Evolutionary conservation across 92 coral and sea anemone species (phyloP), one percentile per base, ranked within the genome.

Genomic region (Epizoanthus scotinus): DNA sequence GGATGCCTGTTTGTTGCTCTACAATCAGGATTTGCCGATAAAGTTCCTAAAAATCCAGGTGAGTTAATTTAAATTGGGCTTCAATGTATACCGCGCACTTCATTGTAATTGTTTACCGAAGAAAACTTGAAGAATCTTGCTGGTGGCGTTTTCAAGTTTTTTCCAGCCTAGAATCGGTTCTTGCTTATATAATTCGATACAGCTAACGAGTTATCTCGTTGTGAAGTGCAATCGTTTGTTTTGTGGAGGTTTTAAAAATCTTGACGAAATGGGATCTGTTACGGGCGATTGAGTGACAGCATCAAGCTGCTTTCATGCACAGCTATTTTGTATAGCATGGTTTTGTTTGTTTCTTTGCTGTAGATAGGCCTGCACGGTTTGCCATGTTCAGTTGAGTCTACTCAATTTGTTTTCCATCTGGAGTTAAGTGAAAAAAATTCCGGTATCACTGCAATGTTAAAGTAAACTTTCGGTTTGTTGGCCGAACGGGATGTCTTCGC

Each of bases 1-100:
- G 67, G 47, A 59, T 58, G 66, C 8, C 34, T 75, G 36, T 31
- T 75, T 15, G 25, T 75, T 9, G 81, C 67, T 58, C 55, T 59
- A 20, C 68, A 75, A 12, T 58, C 57, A 58, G 81, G 67, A 38
- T 3, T 25, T 26, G 62, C 40, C 13, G 61, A 71, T 28, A 50
- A 71, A 22, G 8, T 17, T 15, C 8, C 21, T 31, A 58, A 59
- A 26, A 75, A 59, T 19, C 27, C 81, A 75, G 67, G 81, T 75
- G 27, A 20, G 75, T 22, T n/a, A 42, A 8, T 19, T 40, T 18
- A 54, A 28, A 29, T 74, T 21, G 56, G 5, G 62, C 62, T 59
- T 75, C 27, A 59, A 58, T 28, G 63, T 36, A n/a, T n/a, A 75
- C 47, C 67, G 13, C 57, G 63, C 18, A 58, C 55, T 58, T 59